Conservation (phyloP, 2,797 vertebrate species). For the Moxostoma hubbsi region DNA sequence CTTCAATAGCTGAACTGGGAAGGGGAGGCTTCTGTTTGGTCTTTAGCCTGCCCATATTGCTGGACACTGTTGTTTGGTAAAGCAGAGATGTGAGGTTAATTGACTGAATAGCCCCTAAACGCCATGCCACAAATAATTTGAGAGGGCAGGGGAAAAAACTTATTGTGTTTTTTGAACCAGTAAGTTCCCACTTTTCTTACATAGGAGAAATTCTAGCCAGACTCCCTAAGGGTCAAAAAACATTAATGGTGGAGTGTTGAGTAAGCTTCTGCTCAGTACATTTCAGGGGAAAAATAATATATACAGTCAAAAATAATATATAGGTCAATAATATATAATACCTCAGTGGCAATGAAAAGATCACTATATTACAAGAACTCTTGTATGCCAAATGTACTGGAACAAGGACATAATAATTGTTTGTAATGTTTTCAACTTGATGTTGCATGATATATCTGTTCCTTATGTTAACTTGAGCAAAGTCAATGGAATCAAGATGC, state of each 20-base stretch:
- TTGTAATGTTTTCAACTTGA: not conserved
- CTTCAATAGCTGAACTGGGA: constrained; percentile 88
- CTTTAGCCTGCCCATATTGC: constrained; percentile 88
- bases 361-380: not conserved
- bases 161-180: constrained; percentile 64
- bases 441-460: not conserved
- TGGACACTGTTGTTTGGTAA: constrained; percentile 91
- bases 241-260: constrained; percentile 55
- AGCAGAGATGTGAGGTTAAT: constrained; percentile 99
- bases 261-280: constrained; percentile 31
- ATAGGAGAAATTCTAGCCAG: constrained; percentile 63
- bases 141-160: constrained; percentile 66
- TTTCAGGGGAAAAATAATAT: constrained; percentile 11
- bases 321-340: too few relatives aligned
- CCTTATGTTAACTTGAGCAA: not conserved
- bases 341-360: not conserved
- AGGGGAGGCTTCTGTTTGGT: constrained; percentile 92
- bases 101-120: constrained; percentile 86
- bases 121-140: constrained; percentile 70
- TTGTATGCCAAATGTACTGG: not conserved
- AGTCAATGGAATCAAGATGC: too few relatives aligned
- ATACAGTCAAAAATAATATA: too few relatives aligned
- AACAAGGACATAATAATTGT: not conserved
- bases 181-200: constrained; percentile 54
- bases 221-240: constrained; percentile 61